Evolutionary conservation across 2,113 vertebrate genomes (phyloP), one percentile per base, ranked within the genome.

Genomic region (Strix aluco): DNA sequence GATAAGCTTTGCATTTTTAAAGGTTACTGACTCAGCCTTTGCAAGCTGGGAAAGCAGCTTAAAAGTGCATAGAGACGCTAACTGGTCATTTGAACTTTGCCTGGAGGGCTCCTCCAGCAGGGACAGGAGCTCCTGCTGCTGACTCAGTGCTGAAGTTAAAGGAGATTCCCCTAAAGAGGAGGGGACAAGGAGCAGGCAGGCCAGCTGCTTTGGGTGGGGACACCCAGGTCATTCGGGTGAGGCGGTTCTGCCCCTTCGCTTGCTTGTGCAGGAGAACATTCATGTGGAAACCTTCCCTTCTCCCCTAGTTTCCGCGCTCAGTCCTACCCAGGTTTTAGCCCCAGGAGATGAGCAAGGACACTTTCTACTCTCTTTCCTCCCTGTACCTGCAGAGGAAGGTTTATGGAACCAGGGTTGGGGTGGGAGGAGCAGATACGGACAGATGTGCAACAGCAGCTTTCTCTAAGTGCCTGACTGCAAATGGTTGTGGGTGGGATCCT

Each of bases 331-430:
- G 42, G 26, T 8, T 38, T 10, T 27, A 36, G 34, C 65, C 32
- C 26, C 57, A 7, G 78, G 34, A 34, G 55, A 12, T 1, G 38
- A 30, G 36, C 40, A 15, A 11, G 82, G 51, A 15, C 3, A 0
- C 1, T 44, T 14, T 20, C 16, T 1, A 4, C 42, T 80, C 40
- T 80, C 44, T 5, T 7, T 11, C 11, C 61, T 14, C 18, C 11
- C 32, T 5, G 10, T 3, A 0, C 30, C 2, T 2, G 46, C 11
- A 9, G 58, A 6, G 27, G 6, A 11, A 1, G 29, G 58, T 5
- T 16, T 18, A 0, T 0, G 16, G 20, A 15, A 86, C 8, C 4
- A 5, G 32, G 6, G 58, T 0, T 14, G 51, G 59, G 54, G 4
- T 15, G 66, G 32, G 25, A 51, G 38, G 22, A 70, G 32, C 44